Percentiles rank a stretch among this genome's conserved stretches.
These are phyloP conservation scores for Pyrrhia umbra DNA, from an alignment of 2,888 invertebrate species.

Conservation along the genomic window DNA sequence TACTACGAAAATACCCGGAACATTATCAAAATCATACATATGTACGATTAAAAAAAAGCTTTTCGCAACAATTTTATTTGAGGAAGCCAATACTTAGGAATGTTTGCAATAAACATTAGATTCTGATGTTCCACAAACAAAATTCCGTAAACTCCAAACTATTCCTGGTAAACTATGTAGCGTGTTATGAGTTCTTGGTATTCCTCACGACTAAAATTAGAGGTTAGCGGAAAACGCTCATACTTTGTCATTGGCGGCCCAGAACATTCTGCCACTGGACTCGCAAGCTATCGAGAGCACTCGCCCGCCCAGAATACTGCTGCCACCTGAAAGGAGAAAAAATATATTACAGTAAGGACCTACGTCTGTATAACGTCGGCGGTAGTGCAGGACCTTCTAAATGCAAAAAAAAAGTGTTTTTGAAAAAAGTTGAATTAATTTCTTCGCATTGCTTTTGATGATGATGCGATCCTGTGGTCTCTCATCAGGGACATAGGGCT, in stretches of 20 bases:
- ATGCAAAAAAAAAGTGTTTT: no score
- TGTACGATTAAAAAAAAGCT: background rate
- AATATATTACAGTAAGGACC: background rate
- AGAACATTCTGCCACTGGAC: constrained; percentile 94
- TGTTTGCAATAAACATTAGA: constrained; percentile 32
- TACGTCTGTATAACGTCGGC: no score
- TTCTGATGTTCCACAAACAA: constrained; percentile 42
- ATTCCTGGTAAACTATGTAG: constrained; percentile 27
- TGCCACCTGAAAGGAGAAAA: constrained; percentile 79
- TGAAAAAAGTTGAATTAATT: no score
- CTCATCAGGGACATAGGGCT: no score
- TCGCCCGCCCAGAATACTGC: constrained; percentile 90
- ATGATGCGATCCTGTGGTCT: no score
- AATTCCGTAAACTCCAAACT: constrained; percentile 29
- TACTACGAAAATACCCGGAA: background rate
- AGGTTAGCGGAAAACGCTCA: constrained; percentile 18
- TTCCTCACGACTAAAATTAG: constrained; percentile 39
- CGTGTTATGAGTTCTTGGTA: constrained; percentile 38
- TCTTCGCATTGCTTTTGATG: no score
- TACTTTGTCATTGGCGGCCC: constrained; percentile 95
- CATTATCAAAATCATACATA: background rate
- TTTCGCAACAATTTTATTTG: background rate
- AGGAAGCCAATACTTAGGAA: constrained; percentile 17
- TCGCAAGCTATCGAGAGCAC: constrained; percentile 94
- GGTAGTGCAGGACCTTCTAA: no score